phyloP scores from a whole-genome alignment of 2,888 invertebrate species.

The Linyphia triangularis region DNA sequence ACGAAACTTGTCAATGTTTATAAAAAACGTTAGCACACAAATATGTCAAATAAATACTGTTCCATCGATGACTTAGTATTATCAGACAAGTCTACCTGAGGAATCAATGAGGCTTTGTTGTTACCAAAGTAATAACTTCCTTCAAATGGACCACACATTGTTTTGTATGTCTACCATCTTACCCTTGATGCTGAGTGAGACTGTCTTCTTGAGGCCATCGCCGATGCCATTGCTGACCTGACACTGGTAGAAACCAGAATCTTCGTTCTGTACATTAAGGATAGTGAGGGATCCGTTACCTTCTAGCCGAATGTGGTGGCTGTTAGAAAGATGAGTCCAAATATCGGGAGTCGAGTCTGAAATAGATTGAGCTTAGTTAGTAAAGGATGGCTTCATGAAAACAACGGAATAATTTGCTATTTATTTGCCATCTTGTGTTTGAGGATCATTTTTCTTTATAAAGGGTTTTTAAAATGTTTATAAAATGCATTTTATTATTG shows the following conservation, averaged over 20 bases:
- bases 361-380: neutral
- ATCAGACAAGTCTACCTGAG: neutral
- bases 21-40: too few species aligned
- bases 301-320: constrained; percentile 66
- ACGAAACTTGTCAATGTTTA: too few species aligned
- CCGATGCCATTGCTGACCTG: constrained; percentile 75
- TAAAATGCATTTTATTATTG: too few species aligned
- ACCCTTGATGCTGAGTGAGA: constrained; percentile 72
- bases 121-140: neutral
- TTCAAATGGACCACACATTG: neutral
- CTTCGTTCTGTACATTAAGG: constrained; percentile 65
- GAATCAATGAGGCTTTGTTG: constrained; percentile 25
- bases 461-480: too few species aligned
- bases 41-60: too few species aligned
- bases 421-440: too few species aligned
- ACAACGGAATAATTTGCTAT: too few species aligned
- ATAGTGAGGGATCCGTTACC: constrained; percentile 72
- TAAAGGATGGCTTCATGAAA: neutral
- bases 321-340: constrained; percentile 59
- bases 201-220: constrained; percentile 63
- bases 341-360: constrained; percentile 60
- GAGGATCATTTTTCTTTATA: too few species aligned
- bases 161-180: neutral
- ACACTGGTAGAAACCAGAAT: constrained; percentile 72
- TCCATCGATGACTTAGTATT: too few species aligned